A percentile compares a stretch with the other conserved stretches of the same genome.
Evolutionary conservation across 2,113 vertebrate genomes (phyloP).

Genomic region (Grallaria varia): DNA sequence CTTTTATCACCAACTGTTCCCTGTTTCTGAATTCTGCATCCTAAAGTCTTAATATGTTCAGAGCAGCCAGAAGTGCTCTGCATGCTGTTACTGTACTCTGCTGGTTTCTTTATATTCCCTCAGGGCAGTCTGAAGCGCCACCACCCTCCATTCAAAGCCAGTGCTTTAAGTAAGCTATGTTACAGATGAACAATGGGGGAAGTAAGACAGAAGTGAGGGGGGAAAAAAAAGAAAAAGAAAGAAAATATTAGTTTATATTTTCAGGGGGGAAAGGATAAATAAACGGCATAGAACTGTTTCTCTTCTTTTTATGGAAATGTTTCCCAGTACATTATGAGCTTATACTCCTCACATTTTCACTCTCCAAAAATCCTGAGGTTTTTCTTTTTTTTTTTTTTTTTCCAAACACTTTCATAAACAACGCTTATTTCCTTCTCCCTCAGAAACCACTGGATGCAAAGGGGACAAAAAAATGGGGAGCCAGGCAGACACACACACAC

Average conservation of each 20-base stretch:
- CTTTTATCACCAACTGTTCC: neutral
- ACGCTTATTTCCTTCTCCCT: neutral
- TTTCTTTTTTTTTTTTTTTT: neutral
- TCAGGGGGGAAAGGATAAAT: rapidly evolving
- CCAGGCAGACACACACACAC: neutral
- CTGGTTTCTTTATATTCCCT: neutral
- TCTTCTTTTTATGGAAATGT: neutral
- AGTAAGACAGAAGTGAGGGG: neutral
- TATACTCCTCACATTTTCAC: neutral
- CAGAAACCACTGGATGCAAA: neutral
- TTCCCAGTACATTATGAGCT: neutral
- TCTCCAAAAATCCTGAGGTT: neutral
- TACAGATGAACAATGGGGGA: neutral
- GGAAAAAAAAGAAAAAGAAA: neutral
- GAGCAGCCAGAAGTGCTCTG: neutral
- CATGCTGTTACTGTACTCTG: neutral
- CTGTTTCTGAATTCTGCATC: neutral
- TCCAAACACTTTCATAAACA: neutral
- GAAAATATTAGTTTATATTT: neutral
- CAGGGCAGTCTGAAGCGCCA: neutral
- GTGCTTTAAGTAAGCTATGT: neutral
- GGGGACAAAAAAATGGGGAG: neutral
- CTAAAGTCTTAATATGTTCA: neutral
- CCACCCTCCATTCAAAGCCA: neutral
- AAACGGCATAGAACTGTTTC: neutral